Base-by-base conservation (phyloP, 2,113 vertebrate genomes). In the Pristiophorus japonicus region DNA sequence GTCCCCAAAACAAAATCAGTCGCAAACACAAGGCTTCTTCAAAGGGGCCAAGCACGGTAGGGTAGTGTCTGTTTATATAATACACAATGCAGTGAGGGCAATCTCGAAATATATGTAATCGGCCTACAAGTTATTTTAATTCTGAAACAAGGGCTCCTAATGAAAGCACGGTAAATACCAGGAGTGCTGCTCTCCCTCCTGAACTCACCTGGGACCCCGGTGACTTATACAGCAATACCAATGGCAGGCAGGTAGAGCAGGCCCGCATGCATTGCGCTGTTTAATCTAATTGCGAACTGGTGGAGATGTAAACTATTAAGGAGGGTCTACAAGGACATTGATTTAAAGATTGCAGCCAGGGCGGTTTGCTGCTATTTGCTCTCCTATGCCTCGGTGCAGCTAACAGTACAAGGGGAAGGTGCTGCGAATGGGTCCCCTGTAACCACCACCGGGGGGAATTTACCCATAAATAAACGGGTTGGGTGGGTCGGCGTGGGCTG, bases 221-320 rank as follows among this genome's bases (percentile, higher is more conserved):
- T 0, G 55, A 42, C 20, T 38, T 20, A 92, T 18, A 14, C 27
- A 30, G 20, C 11, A n/a, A 34, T 62, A 90, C n/a, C 30, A 87
- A 55, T 87, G 47, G 51, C 55, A 30, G 47, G 45, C 22, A 90
- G 30, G 87, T 34, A 30, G 34, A 62, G 1, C 14, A 90, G 87
- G n/a, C 87, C 87, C 55, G 87, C 51, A 90, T 62, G 87, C 87
- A 62, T 12, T 90, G 87, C 30, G 55, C 55, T 62, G 88, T 38
- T 91, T 38, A 91, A 63, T 91, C 38, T n/a, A 92, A 65, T 92
- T 63, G 88, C 88, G 65, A 92, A 92, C 63, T 92, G 88, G 88
- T 42, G 88, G 34, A 92, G 65, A 92, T 65, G 88, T 65, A 65
- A 92, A 38, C 88, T 63, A 10, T 92, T 92, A 92, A 38, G 88